phyloP scores from a whole-genome alignment of 2,888 invertebrate species.

The Resseliella maxima region DNA sequence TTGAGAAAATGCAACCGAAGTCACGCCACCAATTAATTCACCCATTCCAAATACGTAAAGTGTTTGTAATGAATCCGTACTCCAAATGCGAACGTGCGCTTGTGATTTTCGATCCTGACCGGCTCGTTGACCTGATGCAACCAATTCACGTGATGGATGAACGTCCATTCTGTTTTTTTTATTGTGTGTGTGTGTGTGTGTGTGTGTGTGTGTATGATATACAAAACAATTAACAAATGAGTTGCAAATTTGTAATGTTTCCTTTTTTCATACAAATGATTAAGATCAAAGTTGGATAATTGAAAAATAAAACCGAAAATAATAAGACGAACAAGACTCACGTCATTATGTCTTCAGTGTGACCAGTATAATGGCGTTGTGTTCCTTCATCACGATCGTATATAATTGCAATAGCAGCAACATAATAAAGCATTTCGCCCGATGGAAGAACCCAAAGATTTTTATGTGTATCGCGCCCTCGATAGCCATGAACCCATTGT shows the following conservation, averaged over 20 bases:
- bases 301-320: conserved; percentile 20
- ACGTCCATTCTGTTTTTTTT: conserved; percentile 85
- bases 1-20: conserved; percentile 90
- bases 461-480: conserved; percentile 87
- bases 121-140: conserved; percentile 89
- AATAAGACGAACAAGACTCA: conserved; percentile 65
- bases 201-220: not conserved
- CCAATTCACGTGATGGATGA: conserved; percentile 87
- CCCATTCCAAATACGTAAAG: conserved; percentile 92
- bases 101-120: conserved; percentile 86
- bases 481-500: conserved; percentile 97
- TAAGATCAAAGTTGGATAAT: not conserved
- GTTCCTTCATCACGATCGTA: conserved; percentile 87
- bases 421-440: conserved; percentile 91
- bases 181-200: not conserved
- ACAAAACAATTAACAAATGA: conserved; percentile 29
- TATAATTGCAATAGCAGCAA: conserved; percentile 89
- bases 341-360: conserved; percentile 95
- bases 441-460: conserved; percentile 94
- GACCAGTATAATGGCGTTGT: conserved; percentile 90
- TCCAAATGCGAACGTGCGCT: conserved; percentile 93
- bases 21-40: conserved; percentile 86
- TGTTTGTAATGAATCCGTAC: conserved; percentile 88
- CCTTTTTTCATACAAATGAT: not conserved
- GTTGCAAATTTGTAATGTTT: conserved; percentile 39